Evolutionary conservation across 2,797 vertebrate species (phyloP).

Genomic region (Cynopterus sphinx): DNA sequence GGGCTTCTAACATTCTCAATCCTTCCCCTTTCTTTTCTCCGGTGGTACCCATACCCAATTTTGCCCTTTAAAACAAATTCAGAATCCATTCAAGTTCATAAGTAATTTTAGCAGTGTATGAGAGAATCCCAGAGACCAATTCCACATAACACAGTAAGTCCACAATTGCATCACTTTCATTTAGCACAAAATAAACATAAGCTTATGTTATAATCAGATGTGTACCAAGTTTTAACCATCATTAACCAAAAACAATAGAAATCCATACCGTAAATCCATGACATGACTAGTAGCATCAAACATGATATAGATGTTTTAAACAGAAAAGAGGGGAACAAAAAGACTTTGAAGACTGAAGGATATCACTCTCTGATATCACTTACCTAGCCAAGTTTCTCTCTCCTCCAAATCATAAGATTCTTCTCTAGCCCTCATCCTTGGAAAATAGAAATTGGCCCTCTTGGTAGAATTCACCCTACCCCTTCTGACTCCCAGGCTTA

Average conservation of each 20-base stretch:
- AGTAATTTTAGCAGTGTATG: background rate
- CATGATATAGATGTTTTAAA: background rate
- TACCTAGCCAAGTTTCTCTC: background rate
- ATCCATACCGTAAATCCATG: background rate
- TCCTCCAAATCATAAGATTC: background rate
- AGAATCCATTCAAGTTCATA: background rate
- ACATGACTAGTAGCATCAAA: background rate
- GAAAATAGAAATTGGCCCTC: background rate
- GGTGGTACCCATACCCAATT: background rate
- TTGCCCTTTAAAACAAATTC: background rate
- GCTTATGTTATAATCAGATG: background rate
- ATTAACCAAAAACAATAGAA: constrained; percentile 1
- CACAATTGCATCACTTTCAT: background rate
- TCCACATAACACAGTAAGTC: background rate
- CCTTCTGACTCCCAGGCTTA: background rate
- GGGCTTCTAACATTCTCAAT: background rate
- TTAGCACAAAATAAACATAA: background rate
- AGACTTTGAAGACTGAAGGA: background rate
- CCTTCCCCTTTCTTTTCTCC: background rate
- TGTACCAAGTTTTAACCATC: background rate
- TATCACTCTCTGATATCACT: background rate
- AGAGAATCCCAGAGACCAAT: background rate
- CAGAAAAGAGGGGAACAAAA: background rate
- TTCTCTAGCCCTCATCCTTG: background rate
- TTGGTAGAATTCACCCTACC: background rate